Conservation (phyloP, 2,113 vertebrate species). For the Ptilonorhynchus violaceus region DNA sequence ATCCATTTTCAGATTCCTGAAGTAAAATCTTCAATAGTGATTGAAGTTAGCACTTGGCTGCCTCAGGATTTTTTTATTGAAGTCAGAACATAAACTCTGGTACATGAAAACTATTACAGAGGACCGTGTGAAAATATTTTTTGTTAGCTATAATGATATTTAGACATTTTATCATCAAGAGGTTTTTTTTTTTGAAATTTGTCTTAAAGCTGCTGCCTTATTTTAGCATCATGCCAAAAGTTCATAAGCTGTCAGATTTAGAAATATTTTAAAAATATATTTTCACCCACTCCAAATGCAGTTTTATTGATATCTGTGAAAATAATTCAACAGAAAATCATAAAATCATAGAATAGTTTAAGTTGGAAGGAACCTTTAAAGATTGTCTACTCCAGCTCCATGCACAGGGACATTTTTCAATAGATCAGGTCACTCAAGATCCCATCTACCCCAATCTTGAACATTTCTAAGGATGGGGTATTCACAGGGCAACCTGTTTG, state of each 20-base stretch:
- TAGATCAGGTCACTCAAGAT: neutral
- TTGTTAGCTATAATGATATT: neutral
- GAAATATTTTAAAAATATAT: neutral
- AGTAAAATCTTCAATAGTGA: neutral
- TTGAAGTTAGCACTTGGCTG: neutral
- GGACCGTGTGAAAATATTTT: neutral
- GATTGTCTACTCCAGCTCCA: neutral
- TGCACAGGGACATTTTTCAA: neutral
- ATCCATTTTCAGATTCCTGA: neutral
- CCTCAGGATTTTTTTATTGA: neutral
- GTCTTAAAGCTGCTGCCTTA: neutral
- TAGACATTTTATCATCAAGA: neutral
- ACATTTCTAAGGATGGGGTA: neutral
- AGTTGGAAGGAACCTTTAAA: neutral
- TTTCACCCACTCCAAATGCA: neutral
- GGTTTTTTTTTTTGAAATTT: neutral
- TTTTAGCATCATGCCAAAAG: neutral
- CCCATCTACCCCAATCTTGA: accelerated
- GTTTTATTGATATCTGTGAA: neutral
- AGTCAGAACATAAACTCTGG: neutral
- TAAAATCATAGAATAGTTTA: neutral
- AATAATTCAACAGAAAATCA: neutral
- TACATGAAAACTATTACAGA: neutral
- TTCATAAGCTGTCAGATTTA: neutral
- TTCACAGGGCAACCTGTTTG: neutral